Evolutionary conservation across 2,888 invertebrate genomes (phyloP).

Genomic region (Branchipolynoe longqiensis): DNA sequence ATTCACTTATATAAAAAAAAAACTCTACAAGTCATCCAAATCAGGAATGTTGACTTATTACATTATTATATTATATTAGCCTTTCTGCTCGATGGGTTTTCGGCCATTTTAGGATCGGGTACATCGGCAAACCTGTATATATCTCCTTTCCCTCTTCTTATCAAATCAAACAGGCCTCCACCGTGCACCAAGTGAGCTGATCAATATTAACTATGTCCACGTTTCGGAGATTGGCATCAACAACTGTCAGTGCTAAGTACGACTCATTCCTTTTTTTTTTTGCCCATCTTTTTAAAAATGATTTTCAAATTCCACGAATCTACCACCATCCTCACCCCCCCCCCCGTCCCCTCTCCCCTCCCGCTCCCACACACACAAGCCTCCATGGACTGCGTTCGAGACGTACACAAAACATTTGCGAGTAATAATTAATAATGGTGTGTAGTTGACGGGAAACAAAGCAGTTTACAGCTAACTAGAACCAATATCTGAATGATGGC

Average conservation of each 20-base stretch:
- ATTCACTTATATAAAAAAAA: not conserved
- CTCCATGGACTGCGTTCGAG: not conserved
- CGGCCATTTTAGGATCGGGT: too few species aligned
- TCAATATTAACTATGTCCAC: not conserved
- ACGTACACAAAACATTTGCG: not conserved
- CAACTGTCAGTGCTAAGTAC: too few species aligned
- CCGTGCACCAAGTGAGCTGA: not conserved
- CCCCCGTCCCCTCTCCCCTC: not conserved
- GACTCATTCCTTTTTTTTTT: too few species aligned
- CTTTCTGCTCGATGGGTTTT: not conserved
- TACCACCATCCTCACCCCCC: not conserved
- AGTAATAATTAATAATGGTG: not conserved
- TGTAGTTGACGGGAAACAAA: slow-evolving; percentile 30
- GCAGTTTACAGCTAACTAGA: slow-evolving; percentile 44
- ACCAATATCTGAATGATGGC: slow-evolving; percentile 42
- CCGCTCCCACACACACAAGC: not conserved
- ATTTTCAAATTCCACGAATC: not conserved
- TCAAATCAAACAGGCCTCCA: not conserved
- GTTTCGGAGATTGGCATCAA: not conserved
- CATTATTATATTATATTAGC: not conserved
- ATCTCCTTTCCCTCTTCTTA: too few species aligned
- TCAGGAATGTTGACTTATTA: slow-evolving; percentile 43
- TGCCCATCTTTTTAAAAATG: not conserved
- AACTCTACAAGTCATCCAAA: not conserved
- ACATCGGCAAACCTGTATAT: too few species aligned